Conservation (phyloP, 2,113 vertebrate genomes). For the Elephantulus edwardii region DNA sequence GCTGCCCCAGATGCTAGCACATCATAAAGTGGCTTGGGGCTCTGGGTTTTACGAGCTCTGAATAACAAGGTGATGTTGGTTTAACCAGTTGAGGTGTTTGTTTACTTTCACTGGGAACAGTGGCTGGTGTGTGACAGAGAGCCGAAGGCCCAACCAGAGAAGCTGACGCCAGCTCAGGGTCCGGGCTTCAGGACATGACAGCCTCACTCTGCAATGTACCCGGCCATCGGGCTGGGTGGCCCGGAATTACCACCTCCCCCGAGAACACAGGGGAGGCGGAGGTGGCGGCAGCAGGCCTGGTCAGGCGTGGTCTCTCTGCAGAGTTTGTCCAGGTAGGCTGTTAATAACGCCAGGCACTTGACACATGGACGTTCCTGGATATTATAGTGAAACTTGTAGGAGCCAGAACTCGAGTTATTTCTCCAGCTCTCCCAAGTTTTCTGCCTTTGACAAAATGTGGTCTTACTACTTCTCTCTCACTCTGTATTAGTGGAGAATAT, state of each 20-base stretch:
- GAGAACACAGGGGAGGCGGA: not conserved
- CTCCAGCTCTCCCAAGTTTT: not conserved
- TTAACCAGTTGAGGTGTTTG: constrained; percentile 77
- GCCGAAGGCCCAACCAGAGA: constrained; percentile 54
- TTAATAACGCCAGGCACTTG: too few species aligned
- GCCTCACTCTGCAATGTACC: constrained; percentile 70
- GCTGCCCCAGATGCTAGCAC: constrained; percentile 77
- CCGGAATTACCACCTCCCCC: constrained; percentile 63
- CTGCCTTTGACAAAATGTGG: not conserved
- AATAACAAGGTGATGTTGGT: constrained; percentile 79
- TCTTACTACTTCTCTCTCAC: not conserved
- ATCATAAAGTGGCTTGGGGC: constrained; percentile 80
- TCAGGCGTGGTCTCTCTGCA: too few species aligned
- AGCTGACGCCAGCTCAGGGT: constrained; percentile 60
- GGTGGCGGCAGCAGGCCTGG: too few species aligned
- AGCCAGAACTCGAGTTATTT: too few species aligned
- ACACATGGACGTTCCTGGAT: accelerated
- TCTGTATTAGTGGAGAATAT: not conserved
- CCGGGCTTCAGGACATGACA: constrained; percentile 66
- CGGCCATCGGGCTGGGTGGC: constrained; percentile 34
- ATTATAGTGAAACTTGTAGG: not conserved
- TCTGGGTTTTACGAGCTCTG: constrained; percentile 81
- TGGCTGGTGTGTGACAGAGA: constrained; percentile 71
- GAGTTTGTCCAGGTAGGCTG: not conserved
- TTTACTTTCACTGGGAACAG: constrained; percentile 81